These are phyloP conservation scores for Crioceris asparagi DNA, from an alignment of 2,888 invertebrate species.

Conservation along the genomic window DNA sequence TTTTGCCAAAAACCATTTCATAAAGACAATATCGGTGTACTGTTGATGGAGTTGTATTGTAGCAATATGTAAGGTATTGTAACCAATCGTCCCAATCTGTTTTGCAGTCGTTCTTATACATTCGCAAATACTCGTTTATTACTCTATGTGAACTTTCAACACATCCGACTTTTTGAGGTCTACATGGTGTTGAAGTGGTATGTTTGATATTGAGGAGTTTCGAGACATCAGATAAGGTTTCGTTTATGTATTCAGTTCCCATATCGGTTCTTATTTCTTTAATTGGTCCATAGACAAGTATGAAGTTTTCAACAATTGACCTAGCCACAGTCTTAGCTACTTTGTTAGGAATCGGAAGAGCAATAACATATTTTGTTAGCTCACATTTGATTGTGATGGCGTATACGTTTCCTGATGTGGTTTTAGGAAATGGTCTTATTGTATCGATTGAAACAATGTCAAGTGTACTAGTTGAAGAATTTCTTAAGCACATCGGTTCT, in stretches of 20 bases:
- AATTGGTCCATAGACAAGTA: slow-evolving; percentile 12
- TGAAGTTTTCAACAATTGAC: slow-evolving; percentile 17
- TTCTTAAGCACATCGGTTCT: no score
- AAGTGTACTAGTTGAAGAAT: no score
- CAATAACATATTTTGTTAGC: no score
- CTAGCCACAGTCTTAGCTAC: slow-evolving; percentile 16
- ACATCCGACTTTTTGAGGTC: slow-evolving; percentile 38
- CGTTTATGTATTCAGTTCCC: slow-evolving; percentile 10
- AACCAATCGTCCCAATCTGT: no score
- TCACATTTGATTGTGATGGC: no score
- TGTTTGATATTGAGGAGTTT: slow-evolving; percentile 5
- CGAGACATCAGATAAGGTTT: slow-evolving; percentile 3
- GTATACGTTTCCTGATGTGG: no score
- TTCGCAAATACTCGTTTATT: neutral
- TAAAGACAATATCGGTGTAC: no score
- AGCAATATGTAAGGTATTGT: no score
- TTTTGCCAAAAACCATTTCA: no score
- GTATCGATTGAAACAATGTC: neutral
- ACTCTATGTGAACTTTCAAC: neutral
- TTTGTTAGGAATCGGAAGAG: slow-evolving; percentile 9
- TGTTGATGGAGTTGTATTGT: no score
- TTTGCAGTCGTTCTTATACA: neutral
- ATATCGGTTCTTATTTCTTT: slow-evolving; percentile 7
- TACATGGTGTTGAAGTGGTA: slow-evolving; percentile 13
- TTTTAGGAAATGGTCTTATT: neutral